A percentile compares a stretch with the other conserved stretches of the same genome.
phyloP scores from a whole-genome alignment of 2,888 invertebrate genomes.

The Metallyticus violacea region DNA sequence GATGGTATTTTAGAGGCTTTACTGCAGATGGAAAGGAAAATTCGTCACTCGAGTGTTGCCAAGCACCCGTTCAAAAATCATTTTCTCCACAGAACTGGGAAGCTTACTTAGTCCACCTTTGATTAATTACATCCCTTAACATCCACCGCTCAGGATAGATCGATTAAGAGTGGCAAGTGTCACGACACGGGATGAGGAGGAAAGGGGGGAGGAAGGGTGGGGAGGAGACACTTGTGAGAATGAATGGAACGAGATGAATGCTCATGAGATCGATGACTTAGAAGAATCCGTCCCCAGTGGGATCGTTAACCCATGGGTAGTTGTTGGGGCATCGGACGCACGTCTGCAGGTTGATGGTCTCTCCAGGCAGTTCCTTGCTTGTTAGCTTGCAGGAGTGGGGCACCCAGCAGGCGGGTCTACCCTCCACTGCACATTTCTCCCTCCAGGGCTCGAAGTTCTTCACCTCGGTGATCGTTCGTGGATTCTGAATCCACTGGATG shows the following conservation, averaged over 20 bases:
- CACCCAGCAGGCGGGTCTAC: constrained; percentile 78
- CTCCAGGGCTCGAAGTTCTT: constrained; percentile 94
- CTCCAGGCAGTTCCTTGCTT: constrained; percentile 90
- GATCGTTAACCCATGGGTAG: constrained; percentile 93
- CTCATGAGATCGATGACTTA: constrained; percentile 53
- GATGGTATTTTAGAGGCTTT: not conserved
- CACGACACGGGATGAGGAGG: not conserved
- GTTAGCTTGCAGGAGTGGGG: constrained; percentile 89
- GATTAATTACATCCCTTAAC: not conserved
- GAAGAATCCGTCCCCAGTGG: constrained; percentile 86
- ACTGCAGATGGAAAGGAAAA: not conserved
- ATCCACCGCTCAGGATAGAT: not conserved
- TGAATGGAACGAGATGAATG: not conserved
- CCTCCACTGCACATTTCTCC: constrained; percentile 89
- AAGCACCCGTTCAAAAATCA: not conserved
- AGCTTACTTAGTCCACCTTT: not conserved
- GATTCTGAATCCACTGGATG: constrained; percentile 94
- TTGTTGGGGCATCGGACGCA: constrained; percentile 91
- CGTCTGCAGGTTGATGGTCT: constrained; percentile 89
- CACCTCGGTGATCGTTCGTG: constrained; percentile 76
- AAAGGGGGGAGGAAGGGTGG: not conserved
- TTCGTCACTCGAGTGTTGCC: not conserved
- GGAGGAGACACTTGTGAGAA: not conserved
- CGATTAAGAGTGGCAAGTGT: not conserved
- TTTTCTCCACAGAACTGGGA: not conserved